Evolutionary conservation across 2,888 invertebrate species (phyloP), one percentile per base, ranked within the genome.

Genomic region (Heterodera filipjevi): DNA sequence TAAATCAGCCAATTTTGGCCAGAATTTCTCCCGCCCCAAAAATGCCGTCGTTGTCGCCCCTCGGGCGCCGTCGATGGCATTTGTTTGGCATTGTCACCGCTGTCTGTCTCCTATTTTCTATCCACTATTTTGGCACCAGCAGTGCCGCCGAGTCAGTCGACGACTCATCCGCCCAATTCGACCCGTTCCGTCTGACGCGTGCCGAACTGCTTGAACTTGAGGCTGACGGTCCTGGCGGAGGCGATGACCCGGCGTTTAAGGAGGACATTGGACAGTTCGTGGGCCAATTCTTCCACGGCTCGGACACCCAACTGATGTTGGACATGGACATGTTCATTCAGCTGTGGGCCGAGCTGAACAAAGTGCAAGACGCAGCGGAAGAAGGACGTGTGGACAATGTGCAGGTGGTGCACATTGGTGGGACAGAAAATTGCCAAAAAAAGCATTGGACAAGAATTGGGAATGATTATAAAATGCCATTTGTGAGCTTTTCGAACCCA

Each of bases 321-420:
- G 87, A 87, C 82, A 74, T 89, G 72, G 87, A 89, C 75, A 35
- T 87, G 53, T 86, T 89, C 76, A 79, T 80, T 44, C 79, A 85
- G 46, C 76, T 88, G 80, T 86, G 76, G 76, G n/a, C 59, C 14
- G 84, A 84, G 66, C 27, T 81, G 19, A 39, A 68, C 64, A 71
- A 75, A 32, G 79, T 80, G n/a, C 30, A 74, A 2, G 80, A 79
- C n/a, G 59, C 84, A 19, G 77, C 82, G n/a, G 32, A 81, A 66
- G 85, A 85, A 8, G 88, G 87, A n/a, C 83, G 88, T 73, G 81
- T 86, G 27, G 87, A 88, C 68, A 81, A 84, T 64, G 81, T 87
- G 77, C 85, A 85, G 71, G 79, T 71, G 53, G 46, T n/a, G n/a
- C n/a, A n/a, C n/a, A n/a, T n/a, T n/a, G n/a, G n/a, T n/a, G n/a